Evolutionary conservation across 2,113 vertebrate species (phyloP).

Genomic region (Chaetorhynchus papuensis): DNA sequence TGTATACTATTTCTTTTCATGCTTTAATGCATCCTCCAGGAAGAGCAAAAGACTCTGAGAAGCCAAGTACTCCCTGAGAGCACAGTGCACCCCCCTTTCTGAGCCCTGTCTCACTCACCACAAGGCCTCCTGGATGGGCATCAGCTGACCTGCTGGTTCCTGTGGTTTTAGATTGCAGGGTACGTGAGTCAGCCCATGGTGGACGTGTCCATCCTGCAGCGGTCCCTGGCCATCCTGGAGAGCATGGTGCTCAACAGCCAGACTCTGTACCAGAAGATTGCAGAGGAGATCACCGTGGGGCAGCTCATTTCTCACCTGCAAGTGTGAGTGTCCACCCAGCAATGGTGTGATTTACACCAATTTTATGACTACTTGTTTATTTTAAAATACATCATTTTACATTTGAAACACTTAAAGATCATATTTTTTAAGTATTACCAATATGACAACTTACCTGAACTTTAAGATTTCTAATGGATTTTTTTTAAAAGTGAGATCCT

Average conservation of each 20-base stretch:
- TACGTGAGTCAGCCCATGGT: slow-evolving; percentile 96
- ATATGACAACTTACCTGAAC: neutral
- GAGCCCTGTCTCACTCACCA: neutral
- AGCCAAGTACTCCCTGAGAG: neutral
- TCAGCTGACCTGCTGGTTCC: neutral
- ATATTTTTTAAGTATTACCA: neutral
- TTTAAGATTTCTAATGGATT: neutral
- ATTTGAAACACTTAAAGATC: neutral
- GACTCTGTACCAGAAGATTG: slow-evolving; percentile 93
- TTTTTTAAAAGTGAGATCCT: neutral
- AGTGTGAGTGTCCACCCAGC: slow-evolving; percentile 84
- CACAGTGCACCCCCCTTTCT: neutral
- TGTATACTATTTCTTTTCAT: neutral
- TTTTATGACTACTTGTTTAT: neutral
- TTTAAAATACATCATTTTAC: neutral
- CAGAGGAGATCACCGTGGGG: slow-evolving; percentile 95
- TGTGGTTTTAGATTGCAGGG: slow-evolving; percentile 83
- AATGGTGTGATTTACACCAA: neutral
- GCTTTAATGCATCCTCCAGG: neutral
- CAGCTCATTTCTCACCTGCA: slow-evolving; percentile 98
- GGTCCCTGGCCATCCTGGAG: slow-evolving; percentile 95
- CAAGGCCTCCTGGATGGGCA: neutral
- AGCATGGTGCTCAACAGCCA: slow-evolving; percentile 99
- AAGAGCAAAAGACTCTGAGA: neutral
- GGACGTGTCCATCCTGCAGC: slow-evolving; percentile 95